Conservation (phyloP, 2,797 vertebrate genomes). For the Pangasius mekongensis region DNA sequence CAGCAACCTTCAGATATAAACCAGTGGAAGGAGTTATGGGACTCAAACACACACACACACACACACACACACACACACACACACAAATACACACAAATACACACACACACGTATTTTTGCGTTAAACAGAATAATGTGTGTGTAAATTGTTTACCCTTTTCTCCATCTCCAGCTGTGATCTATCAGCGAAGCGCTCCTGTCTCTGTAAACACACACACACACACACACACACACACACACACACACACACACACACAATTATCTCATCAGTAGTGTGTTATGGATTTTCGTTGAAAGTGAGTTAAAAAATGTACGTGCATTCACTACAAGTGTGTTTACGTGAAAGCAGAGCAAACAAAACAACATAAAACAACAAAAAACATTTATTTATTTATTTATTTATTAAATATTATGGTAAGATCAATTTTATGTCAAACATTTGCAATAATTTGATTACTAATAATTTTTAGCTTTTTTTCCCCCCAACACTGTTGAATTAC, state of each 20-base stretch:
- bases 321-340: background rate
- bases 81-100: background rate
- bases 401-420: too few relatives aligned
- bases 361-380: too few relatives aligned
- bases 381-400: too few relatives aligned
- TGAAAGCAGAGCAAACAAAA: background rate
- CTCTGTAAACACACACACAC: constrained; percentile 80
- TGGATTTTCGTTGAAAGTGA: background rate
- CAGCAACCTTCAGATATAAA: constrained; percentile 99
- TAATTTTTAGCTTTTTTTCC: too few relatives aligned
- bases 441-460: too few relatives aligned
- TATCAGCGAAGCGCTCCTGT: constrained; percentile 96
- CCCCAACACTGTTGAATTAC: too few relatives aligned
- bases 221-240: constrained; percentile 23
- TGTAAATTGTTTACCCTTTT: constrained; percentile 88
- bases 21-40: constrained; percentile 70
- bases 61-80: background rate
- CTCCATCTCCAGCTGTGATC: constrained; percentile 98
- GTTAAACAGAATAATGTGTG: background rate
- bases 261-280: background rate
- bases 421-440: too few relatives aligned
- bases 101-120: background rate
- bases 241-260: background rate
- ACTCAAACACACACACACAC: background rate
- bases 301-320: background rate